Conservation (phyloP, 2,888 invertebrate species). For the Hipparchia semele region DNA sequence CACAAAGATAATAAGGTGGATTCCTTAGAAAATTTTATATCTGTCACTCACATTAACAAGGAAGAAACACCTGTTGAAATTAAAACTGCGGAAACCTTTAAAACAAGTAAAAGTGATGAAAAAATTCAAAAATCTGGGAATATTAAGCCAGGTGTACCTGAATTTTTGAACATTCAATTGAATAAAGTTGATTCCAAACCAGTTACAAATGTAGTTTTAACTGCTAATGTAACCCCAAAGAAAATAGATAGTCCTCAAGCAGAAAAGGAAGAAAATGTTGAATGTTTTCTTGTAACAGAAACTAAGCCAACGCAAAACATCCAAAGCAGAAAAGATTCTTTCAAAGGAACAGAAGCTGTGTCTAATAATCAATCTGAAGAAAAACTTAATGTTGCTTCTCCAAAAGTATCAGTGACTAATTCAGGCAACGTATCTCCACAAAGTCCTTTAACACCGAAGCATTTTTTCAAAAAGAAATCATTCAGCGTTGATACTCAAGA, state of each 20-base stretch:
- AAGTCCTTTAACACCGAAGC: constrained; percentile 73
- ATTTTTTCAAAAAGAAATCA: constrained; percentile 80
- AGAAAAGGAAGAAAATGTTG: constrained; percentile 62
- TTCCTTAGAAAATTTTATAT: constrained; percentile 72
- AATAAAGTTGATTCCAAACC: constrained; percentile 87
- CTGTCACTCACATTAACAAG: constrained; percentile 83
- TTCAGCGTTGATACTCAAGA: constrained; percentile 81
- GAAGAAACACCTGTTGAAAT: constrained; percentile 58
- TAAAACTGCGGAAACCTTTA: constrained; percentile 55
- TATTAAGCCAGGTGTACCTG: constrained; percentile 78
- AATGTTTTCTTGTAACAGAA: constrained; percentile 56
- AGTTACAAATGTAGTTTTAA: constrained; percentile 85
- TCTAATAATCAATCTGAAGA: constrained; percentile 55
- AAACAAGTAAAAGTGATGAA: constrained; percentile 68
- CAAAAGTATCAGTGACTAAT: constrained; percentile 42
- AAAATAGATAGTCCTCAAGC: constrained; percentile 67
- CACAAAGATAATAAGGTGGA: constrained; percentile 60
- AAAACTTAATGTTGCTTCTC: constrained; percentile 42
- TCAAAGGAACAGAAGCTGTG: constrained; percentile 55
- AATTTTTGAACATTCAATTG: constrained; percentile 87
- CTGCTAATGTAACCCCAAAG: constrained; percentile 83
- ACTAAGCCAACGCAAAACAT: constrained; percentile 49
- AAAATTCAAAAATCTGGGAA: constrained; percentile 58
- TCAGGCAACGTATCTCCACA: constrained; percentile 52
- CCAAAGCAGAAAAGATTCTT: constrained; percentile 55